These are phyloP conservation scores for Acleris cristana DNA, from an alignment of 2,888 invertebrate species.

Conservation along the genomic window DNA sequence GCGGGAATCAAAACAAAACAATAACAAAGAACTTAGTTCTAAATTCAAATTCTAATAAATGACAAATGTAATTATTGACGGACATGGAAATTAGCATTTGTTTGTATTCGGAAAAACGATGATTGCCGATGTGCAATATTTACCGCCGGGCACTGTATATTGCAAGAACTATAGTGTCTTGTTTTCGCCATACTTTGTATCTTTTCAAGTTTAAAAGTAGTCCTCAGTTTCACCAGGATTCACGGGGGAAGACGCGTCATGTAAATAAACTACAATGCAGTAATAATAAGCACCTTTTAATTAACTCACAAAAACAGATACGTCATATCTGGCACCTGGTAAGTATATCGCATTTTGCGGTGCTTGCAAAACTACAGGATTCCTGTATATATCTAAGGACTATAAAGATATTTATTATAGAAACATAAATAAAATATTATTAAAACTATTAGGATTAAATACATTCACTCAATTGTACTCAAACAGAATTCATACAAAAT, in stretches of 20 bases:
- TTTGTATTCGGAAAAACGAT: too few species aligned
- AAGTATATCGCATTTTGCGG: constrained; percentile 57
- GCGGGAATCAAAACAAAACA: too few species aligned
- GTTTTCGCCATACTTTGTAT: neutral
- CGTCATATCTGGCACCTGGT: constrained; percentile 65
- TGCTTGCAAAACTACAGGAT: constrained; percentile 64
- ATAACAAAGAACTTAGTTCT: too few species aligned
- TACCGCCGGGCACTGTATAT: too few species aligned
- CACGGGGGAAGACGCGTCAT: neutral
- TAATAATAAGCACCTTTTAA: constrained; percentile 80
- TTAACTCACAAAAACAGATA: constrained; percentile 78
- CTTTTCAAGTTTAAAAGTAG: too few species aligned
- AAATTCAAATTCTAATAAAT: too few species aligned
- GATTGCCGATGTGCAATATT: too few species aligned
- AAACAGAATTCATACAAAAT: constrained; percentile 62
- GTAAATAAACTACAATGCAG: constrained; percentile 48
- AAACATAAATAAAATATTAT: constrained; percentile 56
- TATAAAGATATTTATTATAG: constrained; percentile 62
- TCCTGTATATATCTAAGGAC: constrained; percentile 59
- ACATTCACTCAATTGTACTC: constrained; percentile 75
- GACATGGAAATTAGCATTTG: too few species aligned
- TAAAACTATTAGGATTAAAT: constrained; percentile 78
- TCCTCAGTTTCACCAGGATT: too few species aligned
- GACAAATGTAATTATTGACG: too few species aligned
- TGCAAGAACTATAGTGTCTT: too few species aligned